Conservation (phyloP, 2,797 vertebrate species). For the Sebastes vulpes region DNA sequence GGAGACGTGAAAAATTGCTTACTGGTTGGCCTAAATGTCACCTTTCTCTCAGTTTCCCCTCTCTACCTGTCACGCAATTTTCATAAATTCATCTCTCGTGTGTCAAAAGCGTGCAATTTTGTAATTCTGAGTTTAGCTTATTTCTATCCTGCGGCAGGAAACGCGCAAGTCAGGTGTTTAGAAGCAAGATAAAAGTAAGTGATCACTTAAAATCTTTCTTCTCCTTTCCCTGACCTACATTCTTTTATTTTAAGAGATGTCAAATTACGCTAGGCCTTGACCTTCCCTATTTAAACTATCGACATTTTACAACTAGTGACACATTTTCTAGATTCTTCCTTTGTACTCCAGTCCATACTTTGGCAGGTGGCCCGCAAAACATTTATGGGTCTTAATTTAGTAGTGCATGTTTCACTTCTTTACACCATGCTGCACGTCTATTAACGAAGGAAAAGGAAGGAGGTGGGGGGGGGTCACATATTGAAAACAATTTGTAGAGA, state of each 20-base stretch:
- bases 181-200: background rate
- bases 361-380: constrained; percentile 32
- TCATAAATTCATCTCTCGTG: background rate
- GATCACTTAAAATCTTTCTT: background rate
- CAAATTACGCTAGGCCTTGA: constrained; percentile 1
- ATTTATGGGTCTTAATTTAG: constrained; percentile 50
- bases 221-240: background rate
- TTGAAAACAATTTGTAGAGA: constrained; percentile 26
- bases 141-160: background rate
- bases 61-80: background rate
- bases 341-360: constrained; percentile 21
- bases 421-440: background rate
- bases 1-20: background rate
- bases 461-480: background rate
- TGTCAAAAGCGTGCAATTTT: background rate
- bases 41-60: background rate
- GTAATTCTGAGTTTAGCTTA: background rate
- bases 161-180: background rate
- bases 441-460: background rate
- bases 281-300: constrained; percentile 41
- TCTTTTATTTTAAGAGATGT: constrained; percentile 42
- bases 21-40: background rate
- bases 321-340: constrained; percentile 51
- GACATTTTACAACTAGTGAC: constrained; percentile 44
- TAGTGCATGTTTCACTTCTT: constrained; percentile 17